A percentile compares a stretch with the other conserved stretches of the same genome.
Evolutionary conservation across 2,113 vertebrate species (phyloP).

Genomic region (Zingel zingel): DNA sequence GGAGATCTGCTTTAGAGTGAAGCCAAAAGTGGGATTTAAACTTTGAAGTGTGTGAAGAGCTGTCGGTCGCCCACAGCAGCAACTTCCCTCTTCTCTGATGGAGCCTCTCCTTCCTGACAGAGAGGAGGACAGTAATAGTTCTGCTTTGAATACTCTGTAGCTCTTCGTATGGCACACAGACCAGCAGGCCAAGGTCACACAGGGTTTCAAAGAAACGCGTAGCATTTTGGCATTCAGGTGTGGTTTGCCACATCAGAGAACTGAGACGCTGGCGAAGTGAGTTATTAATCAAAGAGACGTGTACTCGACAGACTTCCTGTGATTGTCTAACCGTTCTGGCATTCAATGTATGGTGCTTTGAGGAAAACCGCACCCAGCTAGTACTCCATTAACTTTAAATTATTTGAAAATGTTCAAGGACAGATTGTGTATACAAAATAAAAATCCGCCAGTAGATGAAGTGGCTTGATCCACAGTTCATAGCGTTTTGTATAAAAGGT

Average conservation of each 20-base stretch:
- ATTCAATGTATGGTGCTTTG: slow-evolving; percentile 36
- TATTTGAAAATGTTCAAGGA: slow-evolving; percentile 20
- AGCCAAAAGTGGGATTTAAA: slow-evolving; percentile 30
- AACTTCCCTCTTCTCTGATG: slow-evolving; percentile 26
- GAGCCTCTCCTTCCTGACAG: slow-evolving; percentile 36
- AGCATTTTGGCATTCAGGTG: not conserved
- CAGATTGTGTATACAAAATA: not conserved
- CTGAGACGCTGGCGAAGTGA: slow-evolving; percentile 6
- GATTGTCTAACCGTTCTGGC: slow-evolving; percentile 62
- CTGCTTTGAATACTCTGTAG: slow-evolving; percentile 8
- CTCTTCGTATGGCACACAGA: not conserved
- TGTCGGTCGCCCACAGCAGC: slow-evolving; percentile 20
- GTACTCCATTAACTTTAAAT: slow-evolving; percentile 36
- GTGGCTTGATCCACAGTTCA: not conserved
- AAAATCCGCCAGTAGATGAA: not conserved
- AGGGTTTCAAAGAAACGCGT: not conserved
- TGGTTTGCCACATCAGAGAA: slow-evolving; percentile 22
- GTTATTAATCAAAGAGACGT: slow-evolving; percentile 58
- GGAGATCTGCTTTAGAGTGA: slow-evolving; percentile 12
- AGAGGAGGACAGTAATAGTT: slow-evolving; percentile 32
- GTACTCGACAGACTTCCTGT: slow-evolving; percentile 52
- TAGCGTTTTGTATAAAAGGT: not conserved
- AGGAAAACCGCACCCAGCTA: slow-evolving; percentile 48
- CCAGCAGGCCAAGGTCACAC: slow-evolving; percentile 24
- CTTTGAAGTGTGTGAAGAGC: slow-evolving; percentile 23